phyloP scores from a whole-genome alignment of 2,888 invertebrate species.

The Tachina grossa region DNA sequence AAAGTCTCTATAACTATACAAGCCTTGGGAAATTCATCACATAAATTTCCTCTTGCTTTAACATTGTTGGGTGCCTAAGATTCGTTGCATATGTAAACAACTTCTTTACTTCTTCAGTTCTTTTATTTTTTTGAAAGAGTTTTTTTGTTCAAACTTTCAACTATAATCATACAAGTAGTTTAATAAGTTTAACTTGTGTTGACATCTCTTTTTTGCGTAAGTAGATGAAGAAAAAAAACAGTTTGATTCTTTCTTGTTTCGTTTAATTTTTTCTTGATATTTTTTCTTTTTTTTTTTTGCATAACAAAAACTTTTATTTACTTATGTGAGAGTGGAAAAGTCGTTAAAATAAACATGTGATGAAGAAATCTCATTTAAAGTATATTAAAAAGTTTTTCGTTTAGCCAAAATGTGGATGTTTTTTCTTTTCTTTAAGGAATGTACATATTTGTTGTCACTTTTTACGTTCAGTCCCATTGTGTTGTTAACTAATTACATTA shows the following conservation, averaged over 20 bases:
- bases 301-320: slow-evolving; percentile 40
- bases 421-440: background rate
- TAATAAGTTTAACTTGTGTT: slow-evolving; percentile 69
- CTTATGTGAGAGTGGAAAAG: slow-evolving; percentile 49
- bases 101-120: background rate
- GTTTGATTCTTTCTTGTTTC: slow-evolving; percentile 46
- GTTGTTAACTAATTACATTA: slow-evolving; percentile 29
- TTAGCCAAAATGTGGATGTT: slow-evolving; percentile 45
- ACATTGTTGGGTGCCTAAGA: background rate
- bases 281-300: background rate
- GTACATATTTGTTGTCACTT: background rate
- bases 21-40: no score
- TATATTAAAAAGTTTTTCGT: slow-evolving; percentile 67
- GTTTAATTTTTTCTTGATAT: background rate
- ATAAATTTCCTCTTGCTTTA: background rate
- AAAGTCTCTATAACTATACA: no score
- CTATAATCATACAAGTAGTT: slow-evolving; percentile 68
- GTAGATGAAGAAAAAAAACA: slow-evolving; percentile 16
- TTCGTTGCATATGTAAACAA: background rate
- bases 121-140: background rate
- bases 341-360: slow-evolving; percentile 61
- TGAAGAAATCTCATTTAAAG: slow-evolving; percentile 65
- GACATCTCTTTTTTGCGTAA: slow-evolving; percentile 46
- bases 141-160: slow-evolving; percentile 50
- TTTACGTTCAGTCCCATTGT: background rate